Evolutionary conservation across 2,113 vertebrate genomes (phyloP).

Genomic region (Passer montanus): DNA sequence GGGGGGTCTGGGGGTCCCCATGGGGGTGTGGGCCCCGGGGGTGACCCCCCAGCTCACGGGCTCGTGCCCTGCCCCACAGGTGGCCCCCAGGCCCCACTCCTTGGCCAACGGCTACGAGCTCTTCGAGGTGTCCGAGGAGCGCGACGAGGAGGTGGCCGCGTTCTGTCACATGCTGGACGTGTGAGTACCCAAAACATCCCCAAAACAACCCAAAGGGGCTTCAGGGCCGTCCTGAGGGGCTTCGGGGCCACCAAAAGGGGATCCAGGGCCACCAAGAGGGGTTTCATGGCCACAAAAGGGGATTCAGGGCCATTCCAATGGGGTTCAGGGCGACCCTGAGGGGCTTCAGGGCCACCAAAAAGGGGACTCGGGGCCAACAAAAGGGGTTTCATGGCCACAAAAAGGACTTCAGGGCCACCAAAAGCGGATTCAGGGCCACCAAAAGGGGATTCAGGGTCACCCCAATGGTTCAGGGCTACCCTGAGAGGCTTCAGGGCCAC

Average conservation of each 20-base stretch:
- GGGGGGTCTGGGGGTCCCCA: neutral
- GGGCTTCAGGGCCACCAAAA: neutral
- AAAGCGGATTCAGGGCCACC: neutral
- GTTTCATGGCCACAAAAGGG: fast-evolving
- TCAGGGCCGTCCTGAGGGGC: neutral
- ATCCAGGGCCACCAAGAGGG: neutral
- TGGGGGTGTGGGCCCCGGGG: fast-evolving
- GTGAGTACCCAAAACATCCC: constrained; percentile 73
- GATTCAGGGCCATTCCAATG: neutral
- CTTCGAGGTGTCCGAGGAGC: constrained; percentile 93
- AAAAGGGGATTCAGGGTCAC: neutral
- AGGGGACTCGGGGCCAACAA: neutral
- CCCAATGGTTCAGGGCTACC: too few species aligned
- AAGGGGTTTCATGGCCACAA: neutral
- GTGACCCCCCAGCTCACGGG: neutral
- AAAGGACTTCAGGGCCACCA: too few species aligned
- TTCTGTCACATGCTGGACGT: constrained; percentile 97
- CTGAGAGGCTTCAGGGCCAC: neutral
- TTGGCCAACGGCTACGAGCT: constrained; percentile 86
- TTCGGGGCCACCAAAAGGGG: neutral
- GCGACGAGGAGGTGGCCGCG: constrained; percentile 94
- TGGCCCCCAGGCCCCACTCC: constrained; percentile 69
- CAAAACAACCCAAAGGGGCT: too few species aligned
- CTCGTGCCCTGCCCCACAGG: neutral
- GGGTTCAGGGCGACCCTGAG: too few species aligned